Evolutionary conservation across 2,797 vertebrate species (phyloP).

Genomic region (Pyrocephalus nanus): DNA sequence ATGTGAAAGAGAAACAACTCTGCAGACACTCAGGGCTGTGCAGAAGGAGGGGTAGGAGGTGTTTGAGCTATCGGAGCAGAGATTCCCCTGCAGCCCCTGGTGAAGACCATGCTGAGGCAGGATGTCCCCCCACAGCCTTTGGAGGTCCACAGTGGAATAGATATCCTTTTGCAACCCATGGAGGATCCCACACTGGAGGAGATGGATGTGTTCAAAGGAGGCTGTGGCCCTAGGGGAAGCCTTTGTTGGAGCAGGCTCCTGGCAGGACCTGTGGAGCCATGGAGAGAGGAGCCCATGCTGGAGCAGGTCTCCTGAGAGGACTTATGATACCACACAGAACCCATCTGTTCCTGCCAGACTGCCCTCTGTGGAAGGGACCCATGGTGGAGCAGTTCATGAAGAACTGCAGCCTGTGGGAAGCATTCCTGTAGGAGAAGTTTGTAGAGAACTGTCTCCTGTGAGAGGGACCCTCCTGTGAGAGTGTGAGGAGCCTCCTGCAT

Average conservation of each 20-base stretch:
- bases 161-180: not conserved
- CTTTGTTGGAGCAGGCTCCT: not conserved
- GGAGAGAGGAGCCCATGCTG: not conserved
- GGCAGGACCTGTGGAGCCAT: not conserved
- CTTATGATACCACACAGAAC: not conserved
- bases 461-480: not conserved
- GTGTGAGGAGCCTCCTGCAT: not conserved
- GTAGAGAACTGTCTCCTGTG: not conserved
- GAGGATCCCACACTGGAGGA: not conserved
- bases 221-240: not conserved
- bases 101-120: not conserved
- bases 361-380: not conserved
- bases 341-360: not conserved
- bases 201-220: not conserved
- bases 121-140: not conserved
- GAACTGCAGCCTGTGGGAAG: not conserved
- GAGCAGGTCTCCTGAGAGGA: not conserved
- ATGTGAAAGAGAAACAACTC: not conserved
- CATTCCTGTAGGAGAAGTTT: not conserved
- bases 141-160: not conserved
- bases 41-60: not conserved
- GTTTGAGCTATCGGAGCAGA: not conserved
- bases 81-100: not conserved
- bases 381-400: not conserved
- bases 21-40: not conserved